phyloP scores from a whole-genome alignment of 2,797 vertebrate species.

The Rhadinocentrus ornatus region DNA sequence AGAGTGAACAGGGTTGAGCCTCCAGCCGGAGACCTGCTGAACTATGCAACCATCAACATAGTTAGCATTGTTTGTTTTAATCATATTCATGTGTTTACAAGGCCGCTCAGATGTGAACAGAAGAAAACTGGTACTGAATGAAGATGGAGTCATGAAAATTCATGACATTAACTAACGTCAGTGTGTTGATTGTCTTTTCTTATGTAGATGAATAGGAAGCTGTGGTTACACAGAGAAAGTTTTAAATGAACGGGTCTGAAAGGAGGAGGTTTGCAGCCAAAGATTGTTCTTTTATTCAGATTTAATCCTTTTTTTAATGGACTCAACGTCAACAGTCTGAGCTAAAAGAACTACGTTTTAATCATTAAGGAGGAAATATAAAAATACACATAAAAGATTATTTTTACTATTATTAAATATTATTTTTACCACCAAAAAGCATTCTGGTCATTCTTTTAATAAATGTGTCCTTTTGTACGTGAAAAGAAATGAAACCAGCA shows the following conservation, averaged over 20 bases:
- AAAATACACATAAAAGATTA: no score
- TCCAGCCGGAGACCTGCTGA: conserved; percentile 25
- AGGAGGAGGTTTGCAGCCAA: neutral
- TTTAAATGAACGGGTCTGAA: neutral
- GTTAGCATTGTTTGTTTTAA: conserved; percentile 30
- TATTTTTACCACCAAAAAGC: no score
- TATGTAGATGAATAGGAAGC: neutral
- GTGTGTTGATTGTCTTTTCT: conserved; percentile 4
- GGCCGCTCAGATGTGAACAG: conserved; percentile 48
- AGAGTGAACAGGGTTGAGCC: conserved; percentile 29
- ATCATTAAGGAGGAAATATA: no score
- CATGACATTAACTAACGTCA: conserved; percentile 1
- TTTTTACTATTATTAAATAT: no score
- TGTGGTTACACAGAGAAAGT: neutral
- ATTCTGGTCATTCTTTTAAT: no score
- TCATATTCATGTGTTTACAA: conserved; percentile 56
- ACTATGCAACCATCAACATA: conserved; percentile 42
- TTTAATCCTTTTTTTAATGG: neutral
- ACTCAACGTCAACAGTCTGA: neutral
- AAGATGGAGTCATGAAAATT: conserved; percentile 31
- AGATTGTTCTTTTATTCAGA: neutral
- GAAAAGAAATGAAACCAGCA: no score
- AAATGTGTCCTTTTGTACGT: no score
- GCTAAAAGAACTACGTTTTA: neutral
- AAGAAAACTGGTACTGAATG: conserved; percentile 39